Percentiles rank a stretch among this genome's conserved stretches.
These are phyloP conservation scores for Cephus runcator DNA, from an alignment of 2,888 invertebrate species.

Conservation along the genomic window DNA sequence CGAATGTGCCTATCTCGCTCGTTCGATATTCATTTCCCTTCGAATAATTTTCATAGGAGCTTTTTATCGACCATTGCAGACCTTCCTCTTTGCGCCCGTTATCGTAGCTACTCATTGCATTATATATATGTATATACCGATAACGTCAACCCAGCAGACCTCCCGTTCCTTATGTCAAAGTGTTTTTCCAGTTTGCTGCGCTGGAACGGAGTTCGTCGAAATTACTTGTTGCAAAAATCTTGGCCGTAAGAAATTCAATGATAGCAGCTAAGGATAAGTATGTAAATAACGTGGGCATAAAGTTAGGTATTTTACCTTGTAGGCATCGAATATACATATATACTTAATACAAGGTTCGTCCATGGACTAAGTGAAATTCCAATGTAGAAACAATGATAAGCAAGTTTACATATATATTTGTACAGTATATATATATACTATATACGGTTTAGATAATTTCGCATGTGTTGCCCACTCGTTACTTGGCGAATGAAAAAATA, in stretches of 20 bases:
- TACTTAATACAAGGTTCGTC: background rate
- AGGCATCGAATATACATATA: background rate
- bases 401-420: background rate
- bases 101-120: no score
- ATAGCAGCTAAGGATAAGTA: no score
- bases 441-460: background rate
- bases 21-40: conserved; percentile 1
- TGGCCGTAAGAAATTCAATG: no score
- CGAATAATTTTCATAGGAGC: background rate
- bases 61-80: background rate
- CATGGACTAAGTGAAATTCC: background rate
- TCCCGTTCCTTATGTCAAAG: no score
- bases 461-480: background rate
- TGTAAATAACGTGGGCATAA: no score
- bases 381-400: background rate
- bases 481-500: background rate
- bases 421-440: background rate
- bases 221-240: no score
- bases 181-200: no score
- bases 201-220: no score
- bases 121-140: no score
- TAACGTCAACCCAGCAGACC: no score
- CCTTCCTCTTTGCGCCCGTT: no score
- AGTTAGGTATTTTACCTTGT: no score
- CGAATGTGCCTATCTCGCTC: background rate